Percentiles rank a stretch among this genome's conserved stretches.
These are phyloP conservation scores for Moxostoma hubbsi DNA, from an alignment of 2,797 vertebrate species.

Conservation along the genomic window DNA sequence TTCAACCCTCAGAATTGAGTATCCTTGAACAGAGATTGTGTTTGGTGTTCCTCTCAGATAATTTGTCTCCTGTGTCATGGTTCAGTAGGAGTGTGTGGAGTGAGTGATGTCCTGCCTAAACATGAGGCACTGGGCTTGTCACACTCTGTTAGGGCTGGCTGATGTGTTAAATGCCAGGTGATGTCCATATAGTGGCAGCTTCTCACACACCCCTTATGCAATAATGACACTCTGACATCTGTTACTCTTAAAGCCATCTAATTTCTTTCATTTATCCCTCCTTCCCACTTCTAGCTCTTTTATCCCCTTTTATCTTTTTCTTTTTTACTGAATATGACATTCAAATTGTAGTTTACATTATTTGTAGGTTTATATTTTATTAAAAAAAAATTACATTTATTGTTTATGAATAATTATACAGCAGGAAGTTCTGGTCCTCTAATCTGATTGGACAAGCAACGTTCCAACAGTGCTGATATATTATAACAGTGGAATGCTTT, in stretches of 20 bases:
- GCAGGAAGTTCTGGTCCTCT: too few species aligned
- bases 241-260: constrained; percentile 35
- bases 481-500: too few species aligned
- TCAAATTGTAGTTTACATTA: too few species aligned
- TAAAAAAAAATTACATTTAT: too few species aligned
- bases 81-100: constrained; percentile 39
- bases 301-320: not conserved
- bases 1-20: not conserved
- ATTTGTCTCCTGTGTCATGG: constrained; percentile 29
- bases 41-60: constrained; percentile 26
- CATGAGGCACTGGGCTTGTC: constrained; percentile 34
- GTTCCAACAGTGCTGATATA: too few species aligned
- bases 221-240: constrained; percentile 47
- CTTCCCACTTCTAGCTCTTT: not conserved
- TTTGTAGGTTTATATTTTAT: too few species aligned
- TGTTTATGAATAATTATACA: too few species aligned
- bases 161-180: constrained; percentile 61
- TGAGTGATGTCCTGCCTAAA: constrained; percentile 27
- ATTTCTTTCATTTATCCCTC: constrained; percentile 38
- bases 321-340: constrained; percentile 7
- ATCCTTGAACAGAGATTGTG: not conserved
- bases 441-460: too few species aligned
- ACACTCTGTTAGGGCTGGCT: constrained; percentile 51
- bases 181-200: constrained; percentile 55
- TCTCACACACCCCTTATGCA: constrained; percentile 50